Evolutionary conservation across 1,140 invertebrate species (phyloP), one percentile per base, ranked within the genome.

Genomic region (Callitettix versicolor): DNA sequence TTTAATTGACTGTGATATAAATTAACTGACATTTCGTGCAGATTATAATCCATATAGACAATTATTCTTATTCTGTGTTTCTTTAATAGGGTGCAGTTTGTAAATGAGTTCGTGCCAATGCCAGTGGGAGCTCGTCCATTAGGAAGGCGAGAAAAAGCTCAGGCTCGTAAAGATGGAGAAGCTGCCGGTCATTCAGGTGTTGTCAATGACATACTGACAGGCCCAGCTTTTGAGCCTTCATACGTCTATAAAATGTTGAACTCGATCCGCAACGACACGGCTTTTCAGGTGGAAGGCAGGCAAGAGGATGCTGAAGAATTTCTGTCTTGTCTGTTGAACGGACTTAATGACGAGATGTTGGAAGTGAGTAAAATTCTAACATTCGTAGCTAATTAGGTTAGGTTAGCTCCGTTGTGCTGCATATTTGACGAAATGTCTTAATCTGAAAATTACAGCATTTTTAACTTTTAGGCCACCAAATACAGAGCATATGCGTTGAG

Each of bases 301-400:
- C 91, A 96, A 67, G 91, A 96, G 69, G 93, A 96, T 73, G 93
- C 93, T 0, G 93, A 96, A 69, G 93, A 96, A 65, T 96, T 96
- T 70, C 75, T 96, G 1, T 87, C 88, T 12, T 93, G 86, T 71
- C 75, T 97, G 44, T 76, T 96, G 1, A 96, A 97, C 71, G 86
- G 87, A 26, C 78, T 97, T 30, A 93, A 95, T 69, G 94, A 97
- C 70, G 94, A 97, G 74, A 95, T 98, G 91, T 71, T 92, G 0
- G 86, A 91, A 71, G 84, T 88, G 65, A 59, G 63, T 60, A 4
- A 30, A 30, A 4, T 30, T n/a, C n/a, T n/a, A n/a, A n/a, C n/a
- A n/a, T n/a, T n/a, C n/a, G n/a, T n/a, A n/a, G n/a, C n/a, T n/a
- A n/a, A n/a, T n/a, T n/a, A n/a, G n/a, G n/a, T n/a, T n/a, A n/a